Evolutionary conservation across 2,797 vertebrate genomes (phyloP).

Genomic region (Sorex maritimensis): DNA sequence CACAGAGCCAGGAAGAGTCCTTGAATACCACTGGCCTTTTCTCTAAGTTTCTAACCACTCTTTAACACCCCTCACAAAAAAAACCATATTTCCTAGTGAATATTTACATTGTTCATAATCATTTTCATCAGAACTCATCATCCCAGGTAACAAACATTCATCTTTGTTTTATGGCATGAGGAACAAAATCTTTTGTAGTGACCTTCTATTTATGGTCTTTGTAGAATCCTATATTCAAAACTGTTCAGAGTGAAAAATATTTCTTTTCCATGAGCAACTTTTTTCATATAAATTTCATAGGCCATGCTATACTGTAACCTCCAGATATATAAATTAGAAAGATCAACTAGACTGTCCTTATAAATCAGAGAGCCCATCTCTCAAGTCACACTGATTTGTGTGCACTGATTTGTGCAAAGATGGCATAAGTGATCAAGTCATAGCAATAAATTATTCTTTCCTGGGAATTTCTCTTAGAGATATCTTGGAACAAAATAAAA

Average conservation of each 20-base stretch:
- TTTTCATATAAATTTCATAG: not conserved
- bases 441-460: not conserved
- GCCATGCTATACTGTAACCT: not conserved
- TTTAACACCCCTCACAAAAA: no score
- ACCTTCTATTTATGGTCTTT: not conserved
- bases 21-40: no score
- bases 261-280: conserved; percentile 11
- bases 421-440: not conserved
- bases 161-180: not conserved
- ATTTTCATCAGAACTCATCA: conserved; percentile 24
- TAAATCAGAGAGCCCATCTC: not conserved
- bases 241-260: not conserved
- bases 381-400: not conserved
- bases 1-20: no score
- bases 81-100: no score
- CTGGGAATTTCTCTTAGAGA: not conserved
- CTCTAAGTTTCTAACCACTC: no score
- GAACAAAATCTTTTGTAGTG: not conserved
- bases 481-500: conserved; percentile 23
- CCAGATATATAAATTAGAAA: not conserved
- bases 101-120: not conserved
- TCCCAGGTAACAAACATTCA: not conserved
- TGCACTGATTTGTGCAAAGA: not conserved
- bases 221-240: not conserved
- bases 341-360: not conserved